Base-by-base conservation (phyloP, 2,797 vertebrate genomes). In the Amniataba percoides region DNA sequence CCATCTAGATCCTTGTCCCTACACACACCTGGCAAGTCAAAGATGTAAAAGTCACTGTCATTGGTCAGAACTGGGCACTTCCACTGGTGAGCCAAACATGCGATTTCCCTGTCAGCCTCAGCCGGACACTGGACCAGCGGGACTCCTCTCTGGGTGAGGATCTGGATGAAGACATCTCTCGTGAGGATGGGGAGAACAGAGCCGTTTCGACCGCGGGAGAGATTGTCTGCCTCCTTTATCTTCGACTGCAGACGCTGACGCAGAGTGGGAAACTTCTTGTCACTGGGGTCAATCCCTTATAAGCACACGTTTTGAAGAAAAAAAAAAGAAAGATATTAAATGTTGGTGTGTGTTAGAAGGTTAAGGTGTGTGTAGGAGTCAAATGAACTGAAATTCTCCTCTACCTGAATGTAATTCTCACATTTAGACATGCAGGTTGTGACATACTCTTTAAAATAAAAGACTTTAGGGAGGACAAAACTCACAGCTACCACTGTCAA, bases 41-140 rank as follows among this genome's bases (percentile, higher is more conserved):
- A 99, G 78, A 98, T 95, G 83, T 94, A 99, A 86, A 99, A 99
- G 88, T 99, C 98, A 70, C 98, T 99, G 85, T 99, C 98, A 1
- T 95, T 97, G 4, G 96, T 96, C 63, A 99, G 91, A 39, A 99
- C 96, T 0, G 97, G 97, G 55, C 98, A 99, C 45, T 91, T 93
- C 98, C 97, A 98, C 45, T 96, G 92, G 86, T 94, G 96, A 36
- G 98, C 98, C 74, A 99, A 93, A 25, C 96, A 96, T 18, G 96
- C 96, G 19, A 99, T 96, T 77, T 99, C 98, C 74, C 94, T 93
- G 87, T 99, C 98, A 18, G 98, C 98, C 92, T 99, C 98, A 5
- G 95, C 93, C 59, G 97, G 90, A 85, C 97, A 97, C 91, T 99
- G 98, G 57, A 97, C 94, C 72, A 98, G 93, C 7, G 95, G 94